Conservation (phyloP, 2,113 vertebrate species). For the Gnathonemus echidnorhynchus region DNA sequence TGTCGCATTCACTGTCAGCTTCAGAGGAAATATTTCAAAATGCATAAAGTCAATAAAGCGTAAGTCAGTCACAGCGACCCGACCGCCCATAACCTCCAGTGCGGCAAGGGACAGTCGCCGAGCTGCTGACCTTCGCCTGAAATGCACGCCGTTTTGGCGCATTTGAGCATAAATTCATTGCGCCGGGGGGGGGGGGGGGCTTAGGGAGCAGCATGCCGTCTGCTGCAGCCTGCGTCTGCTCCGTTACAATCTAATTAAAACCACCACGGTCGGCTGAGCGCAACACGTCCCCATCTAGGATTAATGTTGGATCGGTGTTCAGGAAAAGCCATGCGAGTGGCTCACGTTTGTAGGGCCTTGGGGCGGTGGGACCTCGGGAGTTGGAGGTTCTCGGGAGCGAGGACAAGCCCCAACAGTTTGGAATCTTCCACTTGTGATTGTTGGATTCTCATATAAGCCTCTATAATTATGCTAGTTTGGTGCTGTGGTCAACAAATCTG, state of each 20-base stretch:
- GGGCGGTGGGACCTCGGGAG: background rate
- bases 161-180: background rate
- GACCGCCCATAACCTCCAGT: background rate
- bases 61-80: background rate
- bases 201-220: background rate
- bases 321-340: background rate
- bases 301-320: background rate
- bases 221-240: background rate
- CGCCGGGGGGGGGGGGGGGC: background rate
- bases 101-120: background rate
- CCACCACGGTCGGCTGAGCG: background rate
- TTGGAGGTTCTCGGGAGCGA: background rate
- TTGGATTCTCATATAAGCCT: background rate
- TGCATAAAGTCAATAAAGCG: background rate
- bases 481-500: background rate
- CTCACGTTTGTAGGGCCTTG: background rate
- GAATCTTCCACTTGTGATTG: background rate
- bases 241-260: background rate
- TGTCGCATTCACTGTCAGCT: background rate
- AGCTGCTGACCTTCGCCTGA: background rate
- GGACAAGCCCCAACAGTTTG: background rate
- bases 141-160: background rate
- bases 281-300: background rate
- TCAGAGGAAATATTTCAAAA: background rate
- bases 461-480: background rate